Conservation (phyloP, 2,888 invertebrate species). For the Melanargia galathea region DNA sequence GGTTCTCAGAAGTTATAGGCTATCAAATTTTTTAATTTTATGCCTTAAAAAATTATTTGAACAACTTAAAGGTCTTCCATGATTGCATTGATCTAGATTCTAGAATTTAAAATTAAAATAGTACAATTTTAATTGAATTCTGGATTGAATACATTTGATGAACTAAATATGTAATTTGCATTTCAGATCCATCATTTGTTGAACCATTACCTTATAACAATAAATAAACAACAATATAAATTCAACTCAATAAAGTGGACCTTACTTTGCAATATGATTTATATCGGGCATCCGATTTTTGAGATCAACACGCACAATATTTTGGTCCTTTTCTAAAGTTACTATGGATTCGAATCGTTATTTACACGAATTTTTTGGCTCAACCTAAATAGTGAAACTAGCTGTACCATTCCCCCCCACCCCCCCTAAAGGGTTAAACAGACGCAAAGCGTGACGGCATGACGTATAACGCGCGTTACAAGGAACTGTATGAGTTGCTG, state of each 20-base stretch:
- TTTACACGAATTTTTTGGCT: conserved; percentile 78
- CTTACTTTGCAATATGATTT: conserved; percentile 40
- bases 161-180: no score
- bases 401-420: conserved; percentile 51
- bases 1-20: no score
- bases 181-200: no score
- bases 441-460: not conserved
- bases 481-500: no score
- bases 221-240: not conserved
- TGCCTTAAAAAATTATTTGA: no score
- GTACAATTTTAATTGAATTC: no score
- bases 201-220: not conserved
- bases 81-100: no score
- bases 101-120: no score
- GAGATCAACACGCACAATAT: conserved; percentile 73
- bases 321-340: conserved; percentile 70
- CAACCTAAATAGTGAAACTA: conserved; percentile 60
- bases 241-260: conserved; percentile 32
- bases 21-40: no score
- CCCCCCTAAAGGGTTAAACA: conserved; percentile 1
- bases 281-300: conserved; percentile 44
- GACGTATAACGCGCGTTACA: not conserved
- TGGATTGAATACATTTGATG: no score
- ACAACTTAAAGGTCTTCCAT: no score
- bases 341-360: conserved; percentile 63